Evolutionary conservation across 2,113 vertebrate genomes (phyloP).

Genomic region (Trochalopteron elliotii): DNA sequence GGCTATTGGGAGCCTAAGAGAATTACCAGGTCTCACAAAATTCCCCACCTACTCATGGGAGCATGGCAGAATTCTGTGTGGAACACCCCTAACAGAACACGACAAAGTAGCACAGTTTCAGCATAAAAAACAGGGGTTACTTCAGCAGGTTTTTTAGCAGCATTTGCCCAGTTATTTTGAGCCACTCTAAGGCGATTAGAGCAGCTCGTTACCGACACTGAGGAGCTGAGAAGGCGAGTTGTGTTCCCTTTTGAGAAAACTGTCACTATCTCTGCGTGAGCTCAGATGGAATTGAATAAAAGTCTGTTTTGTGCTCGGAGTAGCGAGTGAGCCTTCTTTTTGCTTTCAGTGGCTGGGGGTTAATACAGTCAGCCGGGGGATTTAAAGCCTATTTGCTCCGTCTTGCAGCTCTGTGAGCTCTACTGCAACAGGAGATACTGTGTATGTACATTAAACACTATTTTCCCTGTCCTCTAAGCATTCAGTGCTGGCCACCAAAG

Average conservation of each 20-base stretch:
- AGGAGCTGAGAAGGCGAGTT: conserved; percentile 39
- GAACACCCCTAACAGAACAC: background rate
- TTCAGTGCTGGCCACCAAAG: background rate
- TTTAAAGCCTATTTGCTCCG: background rate
- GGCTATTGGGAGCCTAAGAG: background rate
- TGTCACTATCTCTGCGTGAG: conserved; percentile 50
- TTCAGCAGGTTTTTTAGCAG: background rate
- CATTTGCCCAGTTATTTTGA: conserved; percentile 39
- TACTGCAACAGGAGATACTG: background rate
- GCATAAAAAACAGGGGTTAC: background rate
- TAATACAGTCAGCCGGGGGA: conserved; percentile 27
- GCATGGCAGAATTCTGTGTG: background rate
- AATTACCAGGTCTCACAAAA: background rate
- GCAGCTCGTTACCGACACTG: background rate
- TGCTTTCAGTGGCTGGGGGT: background rate
- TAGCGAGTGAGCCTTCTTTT: background rate
- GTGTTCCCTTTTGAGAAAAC: conserved; percentile 55
- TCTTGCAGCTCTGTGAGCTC: background rate
- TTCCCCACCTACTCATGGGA: background rate
- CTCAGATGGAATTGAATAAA: conserved; percentile 53
- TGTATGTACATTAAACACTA: background rate
- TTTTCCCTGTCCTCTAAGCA: background rate
- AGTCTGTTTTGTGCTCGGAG: conserved; percentile 36
- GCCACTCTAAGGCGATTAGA: conserved; percentile 62
- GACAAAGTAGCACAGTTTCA: background rate